phyloP scores from a whole-genome alignment of 2,797 vertebrate genomes.

The Benthosema pterotum region DNA sequence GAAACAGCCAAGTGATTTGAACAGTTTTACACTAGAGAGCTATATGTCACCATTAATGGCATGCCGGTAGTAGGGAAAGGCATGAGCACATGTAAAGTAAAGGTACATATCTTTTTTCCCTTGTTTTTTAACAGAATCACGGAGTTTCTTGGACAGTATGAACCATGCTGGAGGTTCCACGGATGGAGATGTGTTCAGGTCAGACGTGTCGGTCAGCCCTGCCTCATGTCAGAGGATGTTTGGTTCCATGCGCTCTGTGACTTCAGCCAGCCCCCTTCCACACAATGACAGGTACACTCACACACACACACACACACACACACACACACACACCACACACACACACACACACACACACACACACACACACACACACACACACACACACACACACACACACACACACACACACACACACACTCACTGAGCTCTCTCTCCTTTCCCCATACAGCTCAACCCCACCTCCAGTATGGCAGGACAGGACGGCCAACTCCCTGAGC shows the following conservation, averaged over 20 bases:
- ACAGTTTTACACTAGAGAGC: no score
- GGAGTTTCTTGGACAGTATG: slow-evolving; percentile 78
- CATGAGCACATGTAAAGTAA: no score
- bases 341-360: neutral
- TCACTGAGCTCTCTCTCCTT: slow-evolving; percentile 6
- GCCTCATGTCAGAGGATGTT: slow-evolving; percentile 82
- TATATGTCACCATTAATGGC: no score
- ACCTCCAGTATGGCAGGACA: slow-evolving; percentile 63
- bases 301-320: neutral
- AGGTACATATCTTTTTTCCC: neutral
- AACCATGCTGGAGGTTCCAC: slow-evolving; percentile 73
- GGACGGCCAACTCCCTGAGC: slow-evolving; percentile 53
- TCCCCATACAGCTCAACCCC: slow-evolving; percentile 59
- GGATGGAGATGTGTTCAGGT: slow-evolving; percentile 79
- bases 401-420: neutral
- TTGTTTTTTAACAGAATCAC: slow-evolving; percentile 77
- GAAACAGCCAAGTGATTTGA: no score
- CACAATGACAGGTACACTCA: slow-evolving; percentile 81
- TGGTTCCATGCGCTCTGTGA: slow-evolving; percentile 74
- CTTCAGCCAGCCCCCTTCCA: slow-evolving; percentile 73
- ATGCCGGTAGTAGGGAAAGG: no score
- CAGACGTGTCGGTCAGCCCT: slow-evolving; percentile 65
- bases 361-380: neutral
- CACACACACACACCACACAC: neutral
- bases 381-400: slow-evolving; percentile 2